A percentile compares a stretch with the other conserved stretches of the same genome.
phyloP scores from a whole-genome alignment of 2,888 invertebrate genomes.

The Drosophila flavopinicola region DNA sequence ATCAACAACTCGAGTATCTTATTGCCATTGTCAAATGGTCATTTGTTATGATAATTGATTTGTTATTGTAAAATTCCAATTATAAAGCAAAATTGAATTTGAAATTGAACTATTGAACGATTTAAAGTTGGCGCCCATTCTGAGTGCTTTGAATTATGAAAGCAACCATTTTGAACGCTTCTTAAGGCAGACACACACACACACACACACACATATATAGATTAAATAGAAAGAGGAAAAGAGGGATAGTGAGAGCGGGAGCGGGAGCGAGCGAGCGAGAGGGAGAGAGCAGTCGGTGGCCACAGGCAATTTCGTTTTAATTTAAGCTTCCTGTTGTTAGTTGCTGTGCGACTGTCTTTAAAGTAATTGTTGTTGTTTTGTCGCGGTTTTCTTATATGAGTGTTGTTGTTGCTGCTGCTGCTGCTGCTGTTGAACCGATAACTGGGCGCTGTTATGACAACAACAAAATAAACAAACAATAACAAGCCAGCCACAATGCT shows the following conservation, averaged over 20 bases:
- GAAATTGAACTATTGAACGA: constrained; percentile 4
- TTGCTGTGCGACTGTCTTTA: constrained; percentile 36
- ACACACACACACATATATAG: not conserved
- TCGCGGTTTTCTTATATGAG: constrained; percentile 40
- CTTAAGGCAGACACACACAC: not conserved
- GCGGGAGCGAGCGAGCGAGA: not conserved
- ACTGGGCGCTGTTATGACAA: constrained; percentile 74
- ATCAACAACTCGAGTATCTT: constrained; percentile 12
- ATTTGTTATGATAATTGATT: constrained; percentile 52
- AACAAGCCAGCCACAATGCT: constrained; percentile 61
- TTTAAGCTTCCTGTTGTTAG: constrained; percentile 67
- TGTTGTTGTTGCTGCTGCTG: constrained; percentile 19
- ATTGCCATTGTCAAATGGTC: constrained; percentile 15
- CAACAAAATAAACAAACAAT: constrained; percentile 52
- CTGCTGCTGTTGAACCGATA: constrained; percentile 58
- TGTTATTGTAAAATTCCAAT: constrained; percentile 39
- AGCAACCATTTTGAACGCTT: constrained; percentile 5
- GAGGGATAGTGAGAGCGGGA: not conserved
- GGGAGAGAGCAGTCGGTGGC: not conserved
- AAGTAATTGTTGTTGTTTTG: constrained; percentile 40
- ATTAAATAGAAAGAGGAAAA: no score
- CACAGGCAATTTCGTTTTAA: constrained; percentile 59
- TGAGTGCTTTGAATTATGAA: constrained; percentile 20
- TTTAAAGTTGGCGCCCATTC: constrained; percentile 5
- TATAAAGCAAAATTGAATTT: constrained; percentile 37